Conservation (phyloP, 2,797 vertebrate species). For the Rhinichthys osculus region DNA sequence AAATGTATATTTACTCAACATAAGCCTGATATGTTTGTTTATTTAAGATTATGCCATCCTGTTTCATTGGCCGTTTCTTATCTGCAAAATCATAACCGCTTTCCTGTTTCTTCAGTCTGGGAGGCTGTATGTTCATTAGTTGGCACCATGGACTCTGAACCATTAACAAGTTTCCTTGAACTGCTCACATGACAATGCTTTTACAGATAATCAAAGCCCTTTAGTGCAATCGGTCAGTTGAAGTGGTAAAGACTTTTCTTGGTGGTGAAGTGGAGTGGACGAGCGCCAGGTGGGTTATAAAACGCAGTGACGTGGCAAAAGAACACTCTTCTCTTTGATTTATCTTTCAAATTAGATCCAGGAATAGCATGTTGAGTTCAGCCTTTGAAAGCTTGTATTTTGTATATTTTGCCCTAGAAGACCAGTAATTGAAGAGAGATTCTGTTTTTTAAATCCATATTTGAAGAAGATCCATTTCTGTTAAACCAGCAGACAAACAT, state of each 20-base stretch:
- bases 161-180: constrained; percentile 23
- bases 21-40: constrained; percentile 34
- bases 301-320: constrained; percentile 18
- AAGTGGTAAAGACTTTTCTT: constrained; percentile 20
- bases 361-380: constrained; percentile 6
- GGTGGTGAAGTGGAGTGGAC: constrained; percentile 10
- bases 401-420: constrained; percentile 8
- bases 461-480: neutral
- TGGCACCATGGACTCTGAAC: constrained; percentile 41
- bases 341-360: constrained; percentile 9
- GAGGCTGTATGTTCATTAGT: constrained; percentile 19
- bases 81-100: constrained; percentile 44
- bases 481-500: constrained; percentile 5
- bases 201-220: constrained; percentile 25
- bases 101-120: constrained; percentile 27
- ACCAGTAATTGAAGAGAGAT: neutral
- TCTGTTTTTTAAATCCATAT: constrained; percentile 3
- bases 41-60: constrained; percentile 5
- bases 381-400: neutral
- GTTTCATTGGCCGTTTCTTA: constrained; percentile 48
- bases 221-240: constrained; percentile 12
- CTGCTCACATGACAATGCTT: neutral
- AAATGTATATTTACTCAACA: constrained; percentile 44
- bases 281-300: constrained; percentile 23
- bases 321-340: constrained; percentile 16